Evolutionary conservation across 2,113 vertebrate species (phyloP), one percentile per base, ranked within the genome.

Genomic region (Osmerus eperlanus): DNA sequence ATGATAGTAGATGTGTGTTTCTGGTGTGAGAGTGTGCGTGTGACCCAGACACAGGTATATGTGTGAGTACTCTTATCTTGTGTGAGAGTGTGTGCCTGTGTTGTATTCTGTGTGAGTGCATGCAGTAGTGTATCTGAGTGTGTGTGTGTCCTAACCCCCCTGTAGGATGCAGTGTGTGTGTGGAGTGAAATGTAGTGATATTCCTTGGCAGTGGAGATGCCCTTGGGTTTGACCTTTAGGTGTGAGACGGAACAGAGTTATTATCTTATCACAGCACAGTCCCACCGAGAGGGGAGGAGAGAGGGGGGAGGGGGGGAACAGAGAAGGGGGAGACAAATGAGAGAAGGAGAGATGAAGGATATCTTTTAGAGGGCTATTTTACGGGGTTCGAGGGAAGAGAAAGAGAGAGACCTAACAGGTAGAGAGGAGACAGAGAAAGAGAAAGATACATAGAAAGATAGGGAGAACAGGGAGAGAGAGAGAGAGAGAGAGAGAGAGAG

Each of bases 141-240:
- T 62, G 55, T 65, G 55, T 53, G 64, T 75, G 32, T 56, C 19
- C 72, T 67, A 47, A 67, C 65, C 56, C 83, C 77, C 53, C 58
- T 67, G 74, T 78, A 68, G 47, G 11, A 25, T 21, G 32, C 77
- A 64, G 4, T 7, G 68, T 64, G n/a, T 3, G 7, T n/a, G 41
- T 29, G n/a, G n/a, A 74, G 3, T 32, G 36, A 23, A 66, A 36
- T 78, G 79, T 83, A 80, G 73, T 78, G 77, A 86, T 85, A 67
- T 67, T 86, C 78, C 79, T 82, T 78, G 76, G 79, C 84, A 77
- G 74, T 7, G 9, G 67, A 21, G 41, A 29, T 75, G 80, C 73
- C 85, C 80, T 88, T 66, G 70, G 56, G 58, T 36, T 65, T 84
- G 81, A 83, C 84, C 81, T 78, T 11, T 53, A 9, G 13, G 41